These are phyloP conservation scores for Cremastinae sp. DNA, from an alignment of 2,888 invertebrate genomes.

Conservation along the genomic window DNA sequence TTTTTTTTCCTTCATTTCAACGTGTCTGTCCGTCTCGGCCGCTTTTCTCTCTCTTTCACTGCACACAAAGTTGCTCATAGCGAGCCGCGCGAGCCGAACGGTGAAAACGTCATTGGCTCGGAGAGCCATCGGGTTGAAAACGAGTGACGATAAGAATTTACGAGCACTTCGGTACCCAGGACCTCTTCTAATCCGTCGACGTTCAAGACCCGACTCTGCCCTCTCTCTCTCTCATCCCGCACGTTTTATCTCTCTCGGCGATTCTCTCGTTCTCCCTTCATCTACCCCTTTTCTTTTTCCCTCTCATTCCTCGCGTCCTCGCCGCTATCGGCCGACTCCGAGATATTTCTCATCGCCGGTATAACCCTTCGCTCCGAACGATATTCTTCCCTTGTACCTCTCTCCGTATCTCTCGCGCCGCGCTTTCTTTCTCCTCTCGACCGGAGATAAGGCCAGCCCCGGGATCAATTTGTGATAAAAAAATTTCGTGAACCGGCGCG, in stretches of 20 bases:
- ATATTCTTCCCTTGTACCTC: not conserved
- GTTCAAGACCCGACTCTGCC: constrained; percentile 52
- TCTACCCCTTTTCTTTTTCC: constrained; percentile 17
- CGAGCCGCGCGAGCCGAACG: constrained; percentile 38
- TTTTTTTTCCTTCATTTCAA: not conserved
- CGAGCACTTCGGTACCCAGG: constrained; percentile 61
- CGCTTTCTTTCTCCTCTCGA: constrained; percentile 4
- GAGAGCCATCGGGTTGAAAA: constrained; percentile 61
- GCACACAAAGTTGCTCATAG: constrained; percentile 30
- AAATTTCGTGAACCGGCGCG: not conserved
- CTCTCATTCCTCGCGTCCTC: constrained; percentile 10
- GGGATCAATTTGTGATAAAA: constrained; percentile 38
- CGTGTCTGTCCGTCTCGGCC: no score
- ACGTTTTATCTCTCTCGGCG: constrained; percentile 2
- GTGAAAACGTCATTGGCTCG: constrained; percentile 58
- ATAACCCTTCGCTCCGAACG: constrained; percentile 1
- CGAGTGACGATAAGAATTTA: constrained; percentile 75
- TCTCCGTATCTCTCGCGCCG: constrained; percentile 23
- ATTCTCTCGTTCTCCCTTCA: constrained; percentile 41
- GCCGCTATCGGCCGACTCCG: constrained; percentile 4
- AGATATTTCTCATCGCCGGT: constrained; percentile 45
- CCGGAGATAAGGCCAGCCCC: constrained; percentile 10
- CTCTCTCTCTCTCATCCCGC: constrained; percentile 11
- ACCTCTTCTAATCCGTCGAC: constrained; percentile 66
- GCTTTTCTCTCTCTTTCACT: not conserved